Evolutionary conservation across 2,113 vertebrate species (phyloP).

Genomic region (Aix galericulata): DNA sequence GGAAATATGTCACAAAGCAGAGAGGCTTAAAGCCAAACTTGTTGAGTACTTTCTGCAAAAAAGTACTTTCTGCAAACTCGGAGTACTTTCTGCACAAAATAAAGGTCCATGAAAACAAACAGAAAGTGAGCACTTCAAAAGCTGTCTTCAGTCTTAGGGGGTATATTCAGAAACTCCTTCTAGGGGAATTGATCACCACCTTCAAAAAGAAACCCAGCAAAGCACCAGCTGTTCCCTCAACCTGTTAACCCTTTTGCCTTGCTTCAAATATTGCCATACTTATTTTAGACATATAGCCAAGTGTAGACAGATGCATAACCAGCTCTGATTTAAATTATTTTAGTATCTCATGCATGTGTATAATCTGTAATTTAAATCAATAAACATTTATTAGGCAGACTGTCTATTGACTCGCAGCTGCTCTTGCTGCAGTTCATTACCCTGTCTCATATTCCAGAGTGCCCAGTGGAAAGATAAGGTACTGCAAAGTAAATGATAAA

Average conservation of each 20-base stretch:
- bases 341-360: not conserved
- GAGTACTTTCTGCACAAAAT: not conserved
- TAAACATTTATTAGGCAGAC: constrained; percentile 39
- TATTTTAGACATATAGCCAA: not conserved
- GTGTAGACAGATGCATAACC: not conserved
- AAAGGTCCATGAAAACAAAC: not conserved
- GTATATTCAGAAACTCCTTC: not conserved
- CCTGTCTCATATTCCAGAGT: not conserved
- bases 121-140: not conserved
- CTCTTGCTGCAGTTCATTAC: constrained; percentile 4
- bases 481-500: not conserved
- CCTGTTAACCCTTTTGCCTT: not conserved
- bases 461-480: not conserved
- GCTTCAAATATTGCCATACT: not conserved
- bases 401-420: constrained; percentile 10
- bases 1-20: not conserved
- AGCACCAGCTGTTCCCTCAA: not conserved
- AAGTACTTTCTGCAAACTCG: not conserved
- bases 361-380: constrained; percentile 51
- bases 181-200: not conserved
- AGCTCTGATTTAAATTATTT: constrained; percentile 28
- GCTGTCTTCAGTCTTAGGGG: not conserved
- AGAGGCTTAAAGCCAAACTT: not conserved
- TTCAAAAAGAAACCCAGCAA: not conserved
- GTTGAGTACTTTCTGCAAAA: not conserved